A percentile compares a stretch with the other conserved stretches of the same genome.
phyloP scores from a whole-genome alignment of 1,140 invertebrate genomes.

The Pogonognathellus flavescens region DNA sequence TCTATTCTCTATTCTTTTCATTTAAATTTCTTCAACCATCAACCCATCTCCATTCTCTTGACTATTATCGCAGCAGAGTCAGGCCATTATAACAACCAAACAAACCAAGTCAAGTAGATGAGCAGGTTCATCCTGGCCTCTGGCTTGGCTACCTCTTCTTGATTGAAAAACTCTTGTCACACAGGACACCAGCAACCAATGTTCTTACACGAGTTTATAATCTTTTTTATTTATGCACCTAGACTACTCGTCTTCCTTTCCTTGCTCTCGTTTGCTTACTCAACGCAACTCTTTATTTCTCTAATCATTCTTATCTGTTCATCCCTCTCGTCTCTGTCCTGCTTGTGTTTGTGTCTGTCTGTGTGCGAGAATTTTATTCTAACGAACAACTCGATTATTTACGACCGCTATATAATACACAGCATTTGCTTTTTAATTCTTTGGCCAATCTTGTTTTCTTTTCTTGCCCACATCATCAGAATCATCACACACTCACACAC shows the following conservation, averaged over 20 bases:
- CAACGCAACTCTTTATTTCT: slow-evolving; percentile 8
- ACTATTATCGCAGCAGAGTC: neutral
- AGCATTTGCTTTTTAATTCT: neutral
- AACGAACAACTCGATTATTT: slow-evolving; percentile 22
- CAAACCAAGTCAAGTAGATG: slow-evolving; percentile 31
- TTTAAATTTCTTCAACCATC: slow-evolving; percentile 12
- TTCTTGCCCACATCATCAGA: slow-evolving; percentile 4
- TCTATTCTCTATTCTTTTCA: slow-evolving; percentile 39
- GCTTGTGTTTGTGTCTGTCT: neutral
- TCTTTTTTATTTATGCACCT: neutral
- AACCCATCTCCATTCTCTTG: neutral
- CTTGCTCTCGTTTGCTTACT: neutral
- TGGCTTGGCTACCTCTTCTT: slow-evolving; percentile 1
- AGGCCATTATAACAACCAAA: neutral
- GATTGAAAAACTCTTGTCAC: slow-evolving; percentile 26
- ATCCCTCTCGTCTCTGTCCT: neutral
- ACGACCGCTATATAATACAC: neutral
- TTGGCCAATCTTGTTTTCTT: neutral
- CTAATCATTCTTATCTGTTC: slow-evolving; percentile 16
- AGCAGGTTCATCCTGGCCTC: slow-evolving; percentile 46
- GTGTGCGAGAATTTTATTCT: slow-evolving; percentile 11
- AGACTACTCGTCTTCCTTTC: neutral
- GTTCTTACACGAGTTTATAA: neutral
- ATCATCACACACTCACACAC: neutral
- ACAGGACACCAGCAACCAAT: slow-evolving; percentile 9